A percentile compares a stretch with the other conserved stretches of the same genome.
These are phyloP conservation scores for Cladopsammia gracilis DNA, from an alignment of 64 coral and sea anemone species.

Conservation along the genomic window DNA sequence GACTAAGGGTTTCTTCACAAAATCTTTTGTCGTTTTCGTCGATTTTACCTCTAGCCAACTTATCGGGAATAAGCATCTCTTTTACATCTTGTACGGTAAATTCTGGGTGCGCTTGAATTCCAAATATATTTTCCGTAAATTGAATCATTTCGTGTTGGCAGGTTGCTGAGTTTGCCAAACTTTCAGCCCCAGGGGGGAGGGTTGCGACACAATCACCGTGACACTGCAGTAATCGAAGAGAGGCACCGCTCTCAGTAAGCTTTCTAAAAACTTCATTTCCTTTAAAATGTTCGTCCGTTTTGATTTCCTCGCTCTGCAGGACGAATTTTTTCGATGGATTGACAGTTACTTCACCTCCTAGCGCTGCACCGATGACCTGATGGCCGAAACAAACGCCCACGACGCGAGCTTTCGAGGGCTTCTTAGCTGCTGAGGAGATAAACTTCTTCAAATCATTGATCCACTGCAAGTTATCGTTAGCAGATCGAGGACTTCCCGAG, in stretches of 20 bases:
- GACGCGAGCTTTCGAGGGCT: neutral
- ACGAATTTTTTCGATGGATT: conserved; percentile 61
- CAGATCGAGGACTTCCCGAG: conserved; percentile 36
- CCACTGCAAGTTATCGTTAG: conserved; percentile 56
- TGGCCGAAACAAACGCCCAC: conserved; percentile 65
- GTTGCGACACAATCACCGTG: conserved; percentile 73
- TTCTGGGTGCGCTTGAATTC: conserved; percentile 78
- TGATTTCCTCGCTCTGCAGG: conserved; percentile 49
- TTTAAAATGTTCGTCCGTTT: neutral
- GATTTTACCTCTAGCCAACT: neutral
- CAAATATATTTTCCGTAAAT: conserved; percentile 65
- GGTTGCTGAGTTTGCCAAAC: conserved; percentile 68
- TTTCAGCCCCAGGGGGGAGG: conserved; percentile 66
- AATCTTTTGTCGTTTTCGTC: conserved; percentile 2
- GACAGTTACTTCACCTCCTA: conserved; percentile 28
- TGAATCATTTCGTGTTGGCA: conserved; percentile 81
- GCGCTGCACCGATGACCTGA: conserved; percentile 47
- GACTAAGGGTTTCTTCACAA: conserved; percentile 8
- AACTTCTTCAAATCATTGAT: conserved; percentile 41
- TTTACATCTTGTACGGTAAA: conserved; percentile 15
- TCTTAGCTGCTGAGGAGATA: conserved; percentile 1
- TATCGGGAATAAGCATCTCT: neutral
- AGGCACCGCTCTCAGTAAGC: neutral
- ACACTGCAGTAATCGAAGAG: conserved; percentile 69
- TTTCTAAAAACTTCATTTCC: conserved; percentile 1